Percentiles rank a stretch among this genome's conserved stretches.
These are phyloP conservation scores for Ostrea edulis DNA, from an alignment of 1,140 invertebrate genomes.

Conservation along the genomic window DNA sequence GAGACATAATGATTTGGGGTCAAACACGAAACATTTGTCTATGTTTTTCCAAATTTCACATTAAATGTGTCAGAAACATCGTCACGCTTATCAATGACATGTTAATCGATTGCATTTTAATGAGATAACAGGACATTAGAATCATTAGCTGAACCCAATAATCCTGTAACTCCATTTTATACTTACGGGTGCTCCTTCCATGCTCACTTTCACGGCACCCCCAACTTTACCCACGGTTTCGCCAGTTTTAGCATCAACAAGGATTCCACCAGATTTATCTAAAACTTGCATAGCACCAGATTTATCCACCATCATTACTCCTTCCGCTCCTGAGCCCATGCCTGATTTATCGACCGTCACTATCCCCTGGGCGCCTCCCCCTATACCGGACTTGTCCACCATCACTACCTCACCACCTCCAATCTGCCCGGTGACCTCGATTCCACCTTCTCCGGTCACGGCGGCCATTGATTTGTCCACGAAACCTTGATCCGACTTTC, in stretches of 20 bases:
- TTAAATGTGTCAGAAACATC: too few species aligned
- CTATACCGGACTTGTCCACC: background rate
- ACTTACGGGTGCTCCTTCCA: constrained; percentile 42
- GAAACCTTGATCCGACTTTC: background rate
- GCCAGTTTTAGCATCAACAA: constrained; percentile 42
- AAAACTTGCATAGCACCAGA: constrained; percentile 18
- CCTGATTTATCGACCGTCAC: constrained; percentile 32
- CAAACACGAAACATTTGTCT: too few species aligned
- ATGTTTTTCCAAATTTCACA: too few species aligned
- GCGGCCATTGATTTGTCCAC: background rate
- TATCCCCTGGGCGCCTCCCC: background rate
- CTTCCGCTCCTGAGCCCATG: constrained; percentile 14
- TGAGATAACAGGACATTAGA: too few species aligned
- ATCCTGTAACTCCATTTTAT: background rate
- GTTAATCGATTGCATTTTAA: too few species aligned
- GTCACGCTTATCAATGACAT: too few species aligned
- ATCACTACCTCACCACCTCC: background rate
- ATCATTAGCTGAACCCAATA: too few species aligned
- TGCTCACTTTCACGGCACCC: constrained; percentile 38
- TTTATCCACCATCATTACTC: constrained; percentile 22
- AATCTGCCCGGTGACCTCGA: background rate
- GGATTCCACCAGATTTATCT: constrained; percentile 27
- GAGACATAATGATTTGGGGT: too few species aligned
- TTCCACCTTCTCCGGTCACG: background rate
- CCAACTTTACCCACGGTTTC: constrained; percentile 43